Evolutionary conservation across 1,140 invertebrate species (phyloP), one percentile per base, ranked within the genome.

Genomic region (Diprion similis): DNA sequence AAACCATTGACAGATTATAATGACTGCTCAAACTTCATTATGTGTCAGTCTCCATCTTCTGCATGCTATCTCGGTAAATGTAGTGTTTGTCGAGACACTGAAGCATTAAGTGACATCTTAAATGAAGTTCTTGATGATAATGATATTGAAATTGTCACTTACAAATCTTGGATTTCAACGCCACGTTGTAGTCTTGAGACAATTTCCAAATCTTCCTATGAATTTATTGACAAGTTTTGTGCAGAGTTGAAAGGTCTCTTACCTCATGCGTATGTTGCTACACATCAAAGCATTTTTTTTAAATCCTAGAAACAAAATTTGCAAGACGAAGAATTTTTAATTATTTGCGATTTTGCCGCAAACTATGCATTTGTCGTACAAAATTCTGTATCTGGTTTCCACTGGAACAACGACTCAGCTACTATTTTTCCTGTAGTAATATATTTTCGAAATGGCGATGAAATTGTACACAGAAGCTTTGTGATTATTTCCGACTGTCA

Each of bases 351-450:
- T n/a, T 75, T 46, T 18, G 77, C n/a, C n/a, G n/a, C n/a, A n/a
- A n/a, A n/a, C n/a, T n/a, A n/a, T n/a, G n/a, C n/a, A n/a, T n/a
- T n/a, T n/a, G n/a, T n/a, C n/a, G n/a, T n/a, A 70, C 74, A 47
- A 78, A 84, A 72, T 83, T 82, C 77, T 78, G 77, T 77, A 45
- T 78, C 83, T 73, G 68, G 75, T 10, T 77, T 46, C 67, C 78
- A 83, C 72, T 84, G 79, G 76, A 71, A 66, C 24, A 82, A 78
- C 66, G 48, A 37, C 13, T 79, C 80, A 68, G 66, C 69, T n/a
- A n/a, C n/a, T n/a, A n/a, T n/a, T n/a, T n/a, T n/a, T n/a, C n/a
- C n/a, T n/a, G n/a, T n/a, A n/a, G 67, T 73, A 13, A 48, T 73
- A 18, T 73, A 73, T 75, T 79, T 68, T 65, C 48, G 68, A 45